These are phyloP conservation scores for Siniperca chuatsi DNA, from an alignment of 2,113 vertebrate species.

Conservation along the genomic window DNA sequence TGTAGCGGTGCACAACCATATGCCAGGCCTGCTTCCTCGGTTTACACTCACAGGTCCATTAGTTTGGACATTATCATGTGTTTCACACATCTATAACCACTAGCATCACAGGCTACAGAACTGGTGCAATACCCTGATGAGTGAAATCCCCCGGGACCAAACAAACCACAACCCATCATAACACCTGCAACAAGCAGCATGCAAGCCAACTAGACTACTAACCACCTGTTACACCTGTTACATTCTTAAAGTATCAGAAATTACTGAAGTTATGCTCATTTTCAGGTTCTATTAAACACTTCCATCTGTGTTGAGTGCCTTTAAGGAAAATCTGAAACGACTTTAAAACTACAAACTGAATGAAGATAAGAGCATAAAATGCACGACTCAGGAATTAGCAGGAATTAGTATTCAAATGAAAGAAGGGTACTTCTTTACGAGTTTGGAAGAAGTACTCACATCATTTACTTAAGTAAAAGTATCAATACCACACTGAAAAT, in stretches of 20 bases:
- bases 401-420: background rate
- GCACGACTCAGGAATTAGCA: background rate
- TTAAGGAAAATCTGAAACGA: background rate
- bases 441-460: background rate
- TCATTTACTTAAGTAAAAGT: no score
- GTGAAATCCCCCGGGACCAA: constrained; percentile 45
- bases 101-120: constrained; percentile 48
- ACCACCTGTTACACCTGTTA: constrained; percentile 79
- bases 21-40: constrained; percentile 7
- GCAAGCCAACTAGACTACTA: constrained; percentile 12
- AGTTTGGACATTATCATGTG: constrained; percentile 37
- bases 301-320: background rate
- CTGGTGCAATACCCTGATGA: constrained; percentile 77
- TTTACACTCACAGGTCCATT: constrained; percentile 36
- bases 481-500: no score
- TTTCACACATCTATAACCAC: constrained; percentile 48
- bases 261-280: constrained; percentile 59
- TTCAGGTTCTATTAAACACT: background rate
- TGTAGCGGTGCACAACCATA: constrained; percentile 9
- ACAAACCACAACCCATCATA: constrained; percentile 75
- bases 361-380: background rate
- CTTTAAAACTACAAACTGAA: background rate
- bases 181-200: constrained; percentile 72
- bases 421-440: background rate
- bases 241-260: constrained; percentile 69